Percentiles rank a stretch among this genome's conserved stretches.
phyloP scores from a whole-genome alignment of 2,113 vertebrate species.

The Ancistrus triradiatus region DNA sequence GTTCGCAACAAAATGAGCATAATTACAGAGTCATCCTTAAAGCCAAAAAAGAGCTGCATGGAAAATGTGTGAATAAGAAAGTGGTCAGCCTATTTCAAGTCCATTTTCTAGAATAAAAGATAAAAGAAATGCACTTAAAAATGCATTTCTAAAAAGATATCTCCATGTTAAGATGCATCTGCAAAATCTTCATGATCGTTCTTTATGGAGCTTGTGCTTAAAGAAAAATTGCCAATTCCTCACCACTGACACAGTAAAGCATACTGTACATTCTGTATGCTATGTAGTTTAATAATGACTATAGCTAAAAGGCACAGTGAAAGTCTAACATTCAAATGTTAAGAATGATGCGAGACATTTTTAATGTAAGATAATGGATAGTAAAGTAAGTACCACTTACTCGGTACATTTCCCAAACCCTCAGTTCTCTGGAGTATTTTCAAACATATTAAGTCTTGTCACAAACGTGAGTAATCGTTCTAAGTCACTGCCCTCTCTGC shows the following conservation, averaged over 20 bases:
- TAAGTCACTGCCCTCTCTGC: not conserved
- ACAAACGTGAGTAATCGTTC: not conserved
- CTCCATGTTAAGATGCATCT: no score
- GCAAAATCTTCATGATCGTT: no score
- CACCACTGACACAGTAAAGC: no score
- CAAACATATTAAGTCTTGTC: constrained; percentile 14
- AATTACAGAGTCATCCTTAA: no score
- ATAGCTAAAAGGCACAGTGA: no score
- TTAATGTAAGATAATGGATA: not conserved
- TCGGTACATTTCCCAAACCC: not conserved
- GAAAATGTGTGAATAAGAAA: not conserved
- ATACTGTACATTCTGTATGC: no score
- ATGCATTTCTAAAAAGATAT: not conserved
- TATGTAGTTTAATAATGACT: no score
- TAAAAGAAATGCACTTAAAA: not conserved
- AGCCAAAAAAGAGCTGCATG: no score
- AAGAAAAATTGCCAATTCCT: no score
- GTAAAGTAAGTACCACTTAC: not conserved
- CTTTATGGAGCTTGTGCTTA: no score
- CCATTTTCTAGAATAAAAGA: not conserved
- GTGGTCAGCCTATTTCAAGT: constrained; percentile 10
- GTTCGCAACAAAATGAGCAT: no score
- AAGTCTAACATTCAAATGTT: not conserved
- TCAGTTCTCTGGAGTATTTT: constrained; percentile 1
- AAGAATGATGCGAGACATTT: not conserved